Base-by-base conservation (phyloP, 2,113 vertebrate species). In the Pseudorhombus dupliciocellatus region DNA sequence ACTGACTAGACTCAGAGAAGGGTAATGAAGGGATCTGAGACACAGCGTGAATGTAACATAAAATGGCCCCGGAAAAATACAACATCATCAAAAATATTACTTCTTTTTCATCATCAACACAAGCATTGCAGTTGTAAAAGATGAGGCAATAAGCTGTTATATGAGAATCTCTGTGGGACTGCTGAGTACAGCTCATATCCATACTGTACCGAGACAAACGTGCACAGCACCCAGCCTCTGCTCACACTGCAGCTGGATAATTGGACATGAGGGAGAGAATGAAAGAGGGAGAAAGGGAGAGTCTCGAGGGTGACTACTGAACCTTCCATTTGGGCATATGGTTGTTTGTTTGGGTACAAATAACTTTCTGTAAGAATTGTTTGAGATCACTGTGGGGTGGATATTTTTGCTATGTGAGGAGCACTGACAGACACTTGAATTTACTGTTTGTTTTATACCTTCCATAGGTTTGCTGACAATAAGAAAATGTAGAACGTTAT, bases 221-320 rank as follows among this genome's bases (percentile, higher is more conserved):
- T 52, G 30, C 59, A 53, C 73, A 57, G 72, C 74, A 40, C 0
- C 50, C 50, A 21, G 34, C 48, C 48, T 40, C 20, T 42, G 22
- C 58, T 73, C 31, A 50, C 55, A 42, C 67, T 37, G 61, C 26
- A 71, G 74, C 69, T 50, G 75, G 76, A 84, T 79, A 67, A 81
- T 68, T 77, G 63, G 59, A 77, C 69, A 74, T 44, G 25, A 81
- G 64, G 53, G 57, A 59, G 6, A 37, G 48, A 46, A 16, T 46
- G 42, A 46, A 7, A 46, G 42, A 18, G 42, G 42, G 42, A 46
- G 42, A 20, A 18, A 1, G 42, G 14, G 48, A 77, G 37, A 44
- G 56, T 31, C 44, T 42, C 28, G 20, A 31, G 37, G 58, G 34
- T 26, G 58, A 51, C 55, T 77, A 66, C 72, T 73, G 50, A 24